Base-by-base conservation (phyloP, 2,113 vertebrate species). In the Oriolus oriolus region DNA sequence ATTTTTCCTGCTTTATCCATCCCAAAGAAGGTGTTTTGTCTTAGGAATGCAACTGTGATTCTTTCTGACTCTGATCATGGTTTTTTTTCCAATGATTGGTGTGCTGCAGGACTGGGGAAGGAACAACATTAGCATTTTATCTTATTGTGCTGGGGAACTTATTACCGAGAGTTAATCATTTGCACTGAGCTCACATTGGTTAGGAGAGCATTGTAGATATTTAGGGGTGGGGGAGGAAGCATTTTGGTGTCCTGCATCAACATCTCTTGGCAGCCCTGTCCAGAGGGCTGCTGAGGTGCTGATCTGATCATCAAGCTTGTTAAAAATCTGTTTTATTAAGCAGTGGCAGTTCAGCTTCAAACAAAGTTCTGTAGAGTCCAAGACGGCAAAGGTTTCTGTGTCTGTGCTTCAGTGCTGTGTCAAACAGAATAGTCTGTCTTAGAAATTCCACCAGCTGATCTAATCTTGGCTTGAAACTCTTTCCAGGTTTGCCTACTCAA, bases 401-500 rank as follows among this genome's bases (percentile, higher is more conserved):
- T 84, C 84, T 84, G 44, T 84, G 45, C 41, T 54, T 65, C 64
- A 37, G 49, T n/a, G 61, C 68, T 28, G 33, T 77, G 71, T 94
- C 79, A 92, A 89, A 57, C 75, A 56, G 89, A 88, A 90, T 73
- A 74, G 87, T 96, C 78, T 82, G 59, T 18, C 28, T 87, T 83
- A 69, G 78, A 90, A 93, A 92, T 88, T 94, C 63, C 52, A 81
- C 76, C 76, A 82, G 10, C 69, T 75, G 85, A 90, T 93, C 57
- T 90, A 56, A 95, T 93, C 95, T 97, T 56, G 69, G 27, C 41
- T 65, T 39, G 52, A 86, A 84, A 73, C 77, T 81, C 92, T 94
- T 86, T 79, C 76, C 88, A 93, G 86, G 90, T 93, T 95, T 96
- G 75, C 85, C 93, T 94, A 42, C 90, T 96, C 42, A 23, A 74